Conservation (phyloP, 2,113 vertebrate genomes). For the Cacatua alba region DNA sequence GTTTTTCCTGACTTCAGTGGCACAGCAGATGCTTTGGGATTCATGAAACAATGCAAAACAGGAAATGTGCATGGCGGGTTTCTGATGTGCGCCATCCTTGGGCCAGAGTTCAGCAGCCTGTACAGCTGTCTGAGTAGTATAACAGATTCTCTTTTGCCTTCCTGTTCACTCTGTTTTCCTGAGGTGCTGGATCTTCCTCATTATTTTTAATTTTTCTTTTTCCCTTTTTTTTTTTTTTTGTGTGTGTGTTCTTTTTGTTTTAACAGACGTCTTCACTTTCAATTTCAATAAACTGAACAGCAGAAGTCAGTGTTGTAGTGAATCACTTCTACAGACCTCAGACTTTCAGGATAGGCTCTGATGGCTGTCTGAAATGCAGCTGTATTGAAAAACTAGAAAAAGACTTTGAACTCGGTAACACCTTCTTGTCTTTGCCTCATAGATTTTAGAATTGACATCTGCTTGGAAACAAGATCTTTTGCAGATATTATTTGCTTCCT, state of each 20-base stretch:
- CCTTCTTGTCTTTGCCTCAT: background rate
- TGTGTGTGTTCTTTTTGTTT: background rate
- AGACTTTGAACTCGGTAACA: background rate
- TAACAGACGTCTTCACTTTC: background rate
- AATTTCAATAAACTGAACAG: background rate
- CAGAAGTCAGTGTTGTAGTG: background rate
- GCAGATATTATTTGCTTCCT: background rate
- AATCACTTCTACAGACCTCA: background rate
- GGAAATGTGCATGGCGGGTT: conserved; percentile 42
- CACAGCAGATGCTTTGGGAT: conserved; percentile 31
- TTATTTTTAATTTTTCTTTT: background rate
- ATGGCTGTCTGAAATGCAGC: background rate
- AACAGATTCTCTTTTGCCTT: conserved; percentile 36
- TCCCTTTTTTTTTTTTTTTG: background rate
- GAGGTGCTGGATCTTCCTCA: background rate
- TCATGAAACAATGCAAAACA: conserved; percentile 50
- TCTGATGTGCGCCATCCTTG: background rate
- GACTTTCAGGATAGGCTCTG: background rate
- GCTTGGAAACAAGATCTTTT: background rate
- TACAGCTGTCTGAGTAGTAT: background rate
- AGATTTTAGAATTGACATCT: background rate
- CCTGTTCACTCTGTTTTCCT: conserved; percentile 8
- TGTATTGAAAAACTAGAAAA: background rate
- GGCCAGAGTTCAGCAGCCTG: conserved; percentile 47
- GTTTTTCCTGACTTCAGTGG: conserved; percentile 40